Conservation (phyloP, 2,113 vertebrate species). For the Nerophis lumbriciformis region DNA sequence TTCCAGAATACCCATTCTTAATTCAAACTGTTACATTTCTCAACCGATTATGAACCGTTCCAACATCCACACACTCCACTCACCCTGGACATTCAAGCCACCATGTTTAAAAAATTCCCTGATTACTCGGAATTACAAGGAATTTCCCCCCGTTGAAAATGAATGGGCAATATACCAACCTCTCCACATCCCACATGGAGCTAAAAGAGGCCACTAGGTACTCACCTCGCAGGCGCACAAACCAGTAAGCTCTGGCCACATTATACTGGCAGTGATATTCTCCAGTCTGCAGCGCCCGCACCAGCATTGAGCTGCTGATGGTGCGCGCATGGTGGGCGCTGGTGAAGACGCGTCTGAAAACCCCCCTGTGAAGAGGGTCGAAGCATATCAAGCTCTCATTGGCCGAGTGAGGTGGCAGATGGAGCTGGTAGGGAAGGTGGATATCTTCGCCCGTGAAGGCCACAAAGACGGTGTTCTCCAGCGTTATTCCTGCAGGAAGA, state of each 20-base stretch:
- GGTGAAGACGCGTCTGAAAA: accelerated
- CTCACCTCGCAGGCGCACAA: constrained; percentile 56
- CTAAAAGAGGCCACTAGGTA: neutral
- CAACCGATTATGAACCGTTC: no score
- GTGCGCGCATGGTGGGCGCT: accelerated
- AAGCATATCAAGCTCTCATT: neutral
- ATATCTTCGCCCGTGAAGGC: constrained; percentile 33
- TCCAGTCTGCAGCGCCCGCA: constrained; percentile 11
- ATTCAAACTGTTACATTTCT: no score
- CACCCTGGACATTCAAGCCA: no score
- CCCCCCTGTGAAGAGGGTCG: accelerated
- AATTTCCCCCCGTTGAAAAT: no score
- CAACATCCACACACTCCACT: no score
- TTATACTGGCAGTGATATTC: constrained; percentile 48
- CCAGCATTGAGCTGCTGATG: constrained; percentile 9
- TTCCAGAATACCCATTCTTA: no score
- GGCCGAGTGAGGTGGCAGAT: constrained; percentile 9
- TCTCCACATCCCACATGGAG: no score
- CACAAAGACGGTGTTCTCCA: constrained; percentile 28
- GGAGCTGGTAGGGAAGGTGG: accelerated
- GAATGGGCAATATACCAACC: no score
- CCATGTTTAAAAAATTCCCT: no score
- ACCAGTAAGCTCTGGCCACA: constrained; percentile 19
- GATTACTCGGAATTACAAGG: no score
- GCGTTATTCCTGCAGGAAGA: constrained; percentile 21